Evolutionary conservation across 2,888 invertebrate species (phyloP).

Genomic region (Erannis defoliaria): DNA sequence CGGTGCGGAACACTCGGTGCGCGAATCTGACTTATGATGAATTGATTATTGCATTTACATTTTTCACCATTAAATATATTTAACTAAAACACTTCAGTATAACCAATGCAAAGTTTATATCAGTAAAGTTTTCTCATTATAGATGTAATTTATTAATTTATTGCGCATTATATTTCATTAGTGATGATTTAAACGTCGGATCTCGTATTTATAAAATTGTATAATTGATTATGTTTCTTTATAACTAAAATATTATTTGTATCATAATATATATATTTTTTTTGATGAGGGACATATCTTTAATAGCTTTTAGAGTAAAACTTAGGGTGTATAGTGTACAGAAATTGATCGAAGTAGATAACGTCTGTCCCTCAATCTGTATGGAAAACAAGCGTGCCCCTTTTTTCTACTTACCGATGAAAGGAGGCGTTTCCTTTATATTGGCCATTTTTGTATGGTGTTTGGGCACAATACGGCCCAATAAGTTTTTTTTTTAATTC

Average conservation of each 20-base stretch:
- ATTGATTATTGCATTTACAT: neutral
- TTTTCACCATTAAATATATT: neutral
- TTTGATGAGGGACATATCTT: slow-evolving; percentile 55
- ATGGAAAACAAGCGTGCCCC: too few relatives aligned
- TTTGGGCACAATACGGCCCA: too few relatives aligned
- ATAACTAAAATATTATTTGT: slow-evolving; percentile 36
- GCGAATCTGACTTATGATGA: neutral
- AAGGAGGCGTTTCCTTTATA: too few relatives aligned
- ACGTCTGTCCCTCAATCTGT: too few relatives aligned
- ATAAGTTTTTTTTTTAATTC: too few relatives aligned
- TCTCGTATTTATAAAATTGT: slow-evolving; percentile 63
- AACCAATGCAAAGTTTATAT: slow-evolving; percentile 3
- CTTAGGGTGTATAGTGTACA: slow-evolving; percentile 25
- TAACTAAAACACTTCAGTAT: slow-evolving; percentile 35
- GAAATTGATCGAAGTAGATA: too few relatives aligned
- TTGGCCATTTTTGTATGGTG: too few relatives aligned
- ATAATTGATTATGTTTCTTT: slow-evolving; percentile 38
- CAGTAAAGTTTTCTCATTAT: neutral
- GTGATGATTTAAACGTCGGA: slow-evolving; percentile 55
- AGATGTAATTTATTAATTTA: slow-evolving; percentile 48
- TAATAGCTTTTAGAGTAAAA: slow-evolving; percentile 21
- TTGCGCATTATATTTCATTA: slow-evolving; percentile 45
- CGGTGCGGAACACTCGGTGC: too few relatives aligned
- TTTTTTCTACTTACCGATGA: too few relatives aligned
- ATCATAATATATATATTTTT: slow-evolving; percentile 54